phyloP scores from a whole-genome alignment of 2,888 invertebrate genomes.

The Thymelicus lineola region DNA sequence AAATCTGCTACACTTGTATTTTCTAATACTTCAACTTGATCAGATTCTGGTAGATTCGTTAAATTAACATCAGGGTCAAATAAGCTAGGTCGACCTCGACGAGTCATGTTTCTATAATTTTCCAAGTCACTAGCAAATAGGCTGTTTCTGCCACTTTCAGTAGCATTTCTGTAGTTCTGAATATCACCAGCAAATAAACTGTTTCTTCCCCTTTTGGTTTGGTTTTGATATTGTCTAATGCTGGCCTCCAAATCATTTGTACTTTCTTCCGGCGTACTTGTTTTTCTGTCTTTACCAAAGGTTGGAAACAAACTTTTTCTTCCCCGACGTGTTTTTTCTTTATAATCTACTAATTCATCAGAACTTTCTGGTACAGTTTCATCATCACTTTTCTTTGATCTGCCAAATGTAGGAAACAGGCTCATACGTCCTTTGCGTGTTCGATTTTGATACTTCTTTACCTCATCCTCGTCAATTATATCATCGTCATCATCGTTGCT shows the following conservation, averaged over 20 bases:
- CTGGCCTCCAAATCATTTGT: conserved; percentile 70
- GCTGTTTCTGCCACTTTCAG: conserved; percentile 53
- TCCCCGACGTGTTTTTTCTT: conserved; percentile 71
- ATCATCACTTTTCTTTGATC: conserved; percentile 60
- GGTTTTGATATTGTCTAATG: conserved; percentile 71
- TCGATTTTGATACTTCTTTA: conserved; percentile 72
- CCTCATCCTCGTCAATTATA: conserved; percentile 72
- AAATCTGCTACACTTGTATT: conserved; percentile 94
- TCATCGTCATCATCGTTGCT: conserved; percentile 71
- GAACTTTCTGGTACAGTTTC: conserved; percentile 75
- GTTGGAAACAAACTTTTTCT: conserved; percentile 74
- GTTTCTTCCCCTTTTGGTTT: conserved; percentile 63
- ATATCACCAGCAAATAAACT: conserved; percentile 63
- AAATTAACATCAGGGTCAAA: conserved; percentile 78
- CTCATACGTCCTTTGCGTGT: conserved; percentile 75
- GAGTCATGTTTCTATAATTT: conserved; percentile 70
- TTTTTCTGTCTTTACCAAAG: conserved; percentile 74
- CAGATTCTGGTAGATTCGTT: conserved; percentile 66
- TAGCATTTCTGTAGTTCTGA: conserved; percentile 54
- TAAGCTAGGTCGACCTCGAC: conserved; percentile 72
- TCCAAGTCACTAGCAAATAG: conserved; percentile 66
- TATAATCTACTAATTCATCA: conserved; percentile 75
- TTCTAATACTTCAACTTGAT: conserved; percentile 88
- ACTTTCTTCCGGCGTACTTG: conserved; percentile 60
- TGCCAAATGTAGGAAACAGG: conserved; percentile 75